phyloP scores from a whole-genome alignment of 92 coral and sea anemone species.

The Palythoa caribaeorum region DNA sequence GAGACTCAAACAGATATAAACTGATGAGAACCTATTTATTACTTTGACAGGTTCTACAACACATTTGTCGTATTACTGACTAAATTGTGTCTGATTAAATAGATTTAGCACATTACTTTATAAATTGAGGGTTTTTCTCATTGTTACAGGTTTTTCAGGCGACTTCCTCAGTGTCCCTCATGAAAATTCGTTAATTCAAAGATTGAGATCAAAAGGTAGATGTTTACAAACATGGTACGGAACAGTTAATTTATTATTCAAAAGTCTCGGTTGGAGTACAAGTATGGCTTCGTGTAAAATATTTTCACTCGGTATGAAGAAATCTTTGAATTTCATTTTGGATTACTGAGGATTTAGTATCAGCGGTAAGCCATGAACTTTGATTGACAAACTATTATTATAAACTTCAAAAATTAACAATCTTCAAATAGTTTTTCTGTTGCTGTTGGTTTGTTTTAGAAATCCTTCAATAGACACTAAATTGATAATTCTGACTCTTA shows the following conservation, averaged over 20 bases:
- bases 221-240: conserved; percentile 18
- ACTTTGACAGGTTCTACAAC: conserved; percentile 29
- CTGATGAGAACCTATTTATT: neutral
- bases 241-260: conserved; percentile 18
- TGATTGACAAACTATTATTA: neutral
- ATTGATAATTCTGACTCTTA: neutral
- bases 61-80: neutral
- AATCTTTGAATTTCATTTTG: conserved; percentile 6
- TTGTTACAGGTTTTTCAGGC: neutral
- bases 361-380: conserved; percentile 11
- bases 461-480: neutral
- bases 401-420: neutral
- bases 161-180: neutral
- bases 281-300: conserved; percentile 6
- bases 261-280: conserved; percentile 6
- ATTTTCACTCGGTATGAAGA: neutral
- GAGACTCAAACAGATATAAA: neutral
- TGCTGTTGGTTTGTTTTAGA: neutral
- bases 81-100: no score
- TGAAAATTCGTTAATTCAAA: neutral
- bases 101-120: neutral
- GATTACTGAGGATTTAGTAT: neutral
- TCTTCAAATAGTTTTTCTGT: conserved; percentile 4
- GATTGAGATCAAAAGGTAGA: conserved; percentile 7
- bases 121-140: neutral